Evolutionary conservation across 2,797 vertebrate species (phyloP), one percentile per base, ranked within the genome.

Genomic region (Melanogrammus aeglefinus): DNA sequence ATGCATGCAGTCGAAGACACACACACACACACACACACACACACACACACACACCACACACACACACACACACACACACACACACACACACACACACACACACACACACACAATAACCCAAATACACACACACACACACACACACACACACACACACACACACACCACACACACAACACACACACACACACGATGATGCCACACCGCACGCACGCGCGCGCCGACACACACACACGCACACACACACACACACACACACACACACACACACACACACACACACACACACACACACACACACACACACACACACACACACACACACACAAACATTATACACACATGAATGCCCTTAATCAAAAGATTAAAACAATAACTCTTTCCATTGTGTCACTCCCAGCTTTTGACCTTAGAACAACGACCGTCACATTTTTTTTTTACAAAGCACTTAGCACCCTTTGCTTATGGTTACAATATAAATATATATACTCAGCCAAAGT

Each of bases 331-430:
- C 87, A 87, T 90, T 92, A 91, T 79, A 83, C 88, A 91, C 91
- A 90, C 92, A 90, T 89, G 88, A 88, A 87, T 88, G 84, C 80
- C 82, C 86, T 88, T 88, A 91, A 92, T 92, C 93, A 92, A 92
- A 92, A 88, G 89, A 90, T 90, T 91, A 90, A 92, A 91, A 93
- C 93, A 93, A 91, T 91, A 93, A 92, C 90, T 88, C 85, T 76
- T 83, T 87, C 90, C 81, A 91, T 91, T 91, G 91, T 90, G 90
- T 92, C 89, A 89, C 90, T 86, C 91, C 86, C 89, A 88, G 91
- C 91, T 93, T 92, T 87, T 92, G 92, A 94, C 91, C 91, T 82
- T 51, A 88, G 84, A 86, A 80, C 89, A 90, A 91, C 91, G 91
- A 91, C 90, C 85, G 84, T 84, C 85, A 84, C 79, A 82, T 88